Evolutionary conservation across 2,113 vertebrate species (phyloP).

Genomic region (Orycteropus afer): DNA sequence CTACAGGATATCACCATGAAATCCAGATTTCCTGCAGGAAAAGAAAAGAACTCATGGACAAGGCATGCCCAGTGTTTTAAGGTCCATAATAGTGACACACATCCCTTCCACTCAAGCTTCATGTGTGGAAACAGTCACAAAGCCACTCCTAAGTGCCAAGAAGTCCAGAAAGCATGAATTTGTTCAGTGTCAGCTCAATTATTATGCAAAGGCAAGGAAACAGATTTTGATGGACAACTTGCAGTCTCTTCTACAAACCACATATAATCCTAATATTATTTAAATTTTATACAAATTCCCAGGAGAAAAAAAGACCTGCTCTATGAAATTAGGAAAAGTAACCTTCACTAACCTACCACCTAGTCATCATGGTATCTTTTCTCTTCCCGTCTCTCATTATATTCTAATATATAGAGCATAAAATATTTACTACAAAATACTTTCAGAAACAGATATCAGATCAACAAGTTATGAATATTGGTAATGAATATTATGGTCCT

Average conservation of each 20-base stretch:
- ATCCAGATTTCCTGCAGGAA: neutral
- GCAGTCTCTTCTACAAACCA: neutral
- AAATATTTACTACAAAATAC: neutral
- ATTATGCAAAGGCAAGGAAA: neutral
- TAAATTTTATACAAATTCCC: neutral
- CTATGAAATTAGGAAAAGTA: neutral
- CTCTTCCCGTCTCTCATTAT: neutral
- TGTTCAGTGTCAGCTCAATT: neutral
- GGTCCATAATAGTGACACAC: too few relatives aligned
- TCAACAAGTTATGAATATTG: neutral
- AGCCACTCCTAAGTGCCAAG: neutral
- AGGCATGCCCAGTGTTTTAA: neutral
- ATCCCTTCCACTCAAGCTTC: neutral
- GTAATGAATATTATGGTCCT: neutral
- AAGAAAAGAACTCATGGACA: neutral
- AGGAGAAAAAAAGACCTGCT: neutral
- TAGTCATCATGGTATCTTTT: neutral
- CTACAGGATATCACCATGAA: neutral
- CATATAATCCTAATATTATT: neutral
- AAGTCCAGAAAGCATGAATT: neutral
- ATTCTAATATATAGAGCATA: neutral
- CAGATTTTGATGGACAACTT: neutral
- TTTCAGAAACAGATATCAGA: neutral
- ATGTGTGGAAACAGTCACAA: neutral
- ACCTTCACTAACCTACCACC: neutral